Evolutionary conservation across 2,113 vertebrate species (phyloP).

Genomic region (Barbus barbus): DNA sequence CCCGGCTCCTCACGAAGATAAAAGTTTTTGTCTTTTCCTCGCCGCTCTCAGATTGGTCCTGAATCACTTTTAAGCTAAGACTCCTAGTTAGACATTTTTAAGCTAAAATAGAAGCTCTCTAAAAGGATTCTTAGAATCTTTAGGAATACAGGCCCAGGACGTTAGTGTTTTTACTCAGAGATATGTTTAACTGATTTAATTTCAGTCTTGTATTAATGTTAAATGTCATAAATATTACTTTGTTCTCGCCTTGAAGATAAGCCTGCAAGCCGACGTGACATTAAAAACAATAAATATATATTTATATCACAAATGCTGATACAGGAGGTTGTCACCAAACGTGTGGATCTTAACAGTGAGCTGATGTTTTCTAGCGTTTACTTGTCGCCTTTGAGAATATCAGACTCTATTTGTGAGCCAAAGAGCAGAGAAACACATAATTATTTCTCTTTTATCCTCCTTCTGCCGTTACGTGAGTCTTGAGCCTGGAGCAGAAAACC

Average conservation of each 20-base stretch:
- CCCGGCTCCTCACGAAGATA: too few relatives aligned
- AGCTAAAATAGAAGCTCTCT: too few relatives aligned
- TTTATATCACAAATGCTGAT: neutral
- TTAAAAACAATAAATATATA: neutral
- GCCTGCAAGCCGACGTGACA: neutral
- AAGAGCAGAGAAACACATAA: neutral
- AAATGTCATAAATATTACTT: neutral
- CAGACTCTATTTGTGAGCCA: neutral
- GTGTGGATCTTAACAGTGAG: neutral
- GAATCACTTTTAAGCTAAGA: too few relatives aligned
- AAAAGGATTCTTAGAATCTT: too few relatives aligned
- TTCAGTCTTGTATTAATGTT: neutral
- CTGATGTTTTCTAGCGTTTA: neutral
- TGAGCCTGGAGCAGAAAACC: neutral
- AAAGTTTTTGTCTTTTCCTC: too few relatives aligned
- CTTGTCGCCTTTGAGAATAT: neutral
- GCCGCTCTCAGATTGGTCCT: too few relatives aligned
- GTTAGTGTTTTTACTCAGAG: neutral
- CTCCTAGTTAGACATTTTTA: too few relatives aligned
- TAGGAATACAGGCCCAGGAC: too few relatives aligned
- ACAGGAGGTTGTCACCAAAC: neutral
- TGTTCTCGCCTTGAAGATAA: neutral
- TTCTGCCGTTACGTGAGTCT: neutral
- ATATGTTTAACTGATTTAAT: neutral
- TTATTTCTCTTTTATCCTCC: neutral